Evolutionary conservation across 2,797 vertebrate species (phyloP), one percentile per base, ranked within the genome.

Genomic region (Kryptolebias ocellatus): DNA sequence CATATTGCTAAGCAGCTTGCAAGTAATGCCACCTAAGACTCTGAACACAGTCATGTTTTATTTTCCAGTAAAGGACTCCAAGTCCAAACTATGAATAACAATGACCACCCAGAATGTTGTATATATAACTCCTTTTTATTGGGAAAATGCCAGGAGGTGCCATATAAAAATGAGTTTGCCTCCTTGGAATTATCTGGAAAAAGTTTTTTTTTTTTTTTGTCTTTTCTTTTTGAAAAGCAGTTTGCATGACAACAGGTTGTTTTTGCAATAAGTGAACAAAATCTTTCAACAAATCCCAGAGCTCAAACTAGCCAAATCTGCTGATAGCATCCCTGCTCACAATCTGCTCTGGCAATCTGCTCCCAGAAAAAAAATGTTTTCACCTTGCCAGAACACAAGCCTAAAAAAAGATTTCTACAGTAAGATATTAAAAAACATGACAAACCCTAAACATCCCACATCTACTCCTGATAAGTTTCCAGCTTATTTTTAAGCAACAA

Each of bases 331-430:
- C 83, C 75, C 60, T 34, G 85, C 76, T 80, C 78, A 53, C 90
- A 92, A 87, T 90, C 91, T 92, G 90, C 69, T 89, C 69, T 46
- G 75, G 68, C 84, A 92, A 90, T 90, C 90, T 91, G 92, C 83
- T 88, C 56, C 52, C 46, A 54, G 28, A 45, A 24, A 29, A 44
- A 63, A 72, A 62, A 62, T 16, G 17, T 66, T 54, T 67, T 84
- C 67, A 81, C 72, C 61, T 67, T 56, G 64, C 73, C 83, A 80
- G 56, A 9, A 39, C 64, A 37, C 45, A 56, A 72, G 76, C 53
- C 61, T 67, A n/a, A 59, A 66, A 65, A 61, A 39, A 71, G 45
- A 59, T 56, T 59, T 16, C 44, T 29, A 54, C 58, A 44, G 31
- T 29, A 15, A 50, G 37, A 49, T 45, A 37, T 45, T 7, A 52